Evolutionary conservation across 2,888 invertebrate genomes (phyloP).

Genomic region (Cerceris ruficornis): DNA sequence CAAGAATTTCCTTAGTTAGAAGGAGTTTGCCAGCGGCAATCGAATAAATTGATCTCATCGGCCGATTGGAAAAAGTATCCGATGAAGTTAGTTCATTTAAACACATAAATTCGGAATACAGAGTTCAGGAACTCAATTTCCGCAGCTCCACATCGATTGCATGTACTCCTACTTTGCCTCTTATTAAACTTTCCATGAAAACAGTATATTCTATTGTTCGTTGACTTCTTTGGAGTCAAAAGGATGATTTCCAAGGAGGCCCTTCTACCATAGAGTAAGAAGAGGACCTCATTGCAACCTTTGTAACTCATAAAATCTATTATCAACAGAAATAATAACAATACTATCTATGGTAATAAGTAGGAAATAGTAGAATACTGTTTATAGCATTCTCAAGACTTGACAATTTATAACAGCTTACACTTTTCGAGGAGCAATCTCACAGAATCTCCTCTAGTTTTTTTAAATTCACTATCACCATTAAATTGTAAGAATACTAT

Average conservation of each 20-base stretch:
- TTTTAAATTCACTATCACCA: too few species aligned
- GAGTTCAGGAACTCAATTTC: conserved; percentile 29
- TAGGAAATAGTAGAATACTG: too few species aligned
- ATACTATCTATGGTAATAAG: too few species aligned
- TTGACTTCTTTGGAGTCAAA: neutral
- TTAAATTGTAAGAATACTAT: too few species aligned
- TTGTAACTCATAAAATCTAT: neutral
- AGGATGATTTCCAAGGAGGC: neutral
- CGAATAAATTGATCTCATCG: conserved; percentile 23
- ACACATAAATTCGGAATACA: conserved; percentile 19
- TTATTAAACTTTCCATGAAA: neutral
- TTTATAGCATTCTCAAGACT: too few species aligned
- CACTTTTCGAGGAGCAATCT: too few species aligned
- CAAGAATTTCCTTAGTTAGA: conserved; percentile 6
- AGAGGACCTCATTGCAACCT: neutral
- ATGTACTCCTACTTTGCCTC: conserved; percentile 4
- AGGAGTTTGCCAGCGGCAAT: conserved; percentile 6
- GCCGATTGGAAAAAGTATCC: conserved; percentile 24
- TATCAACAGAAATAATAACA: too few species aligned
- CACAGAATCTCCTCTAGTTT: too few species aligned
- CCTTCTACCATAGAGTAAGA: neutral
- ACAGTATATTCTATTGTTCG: neutral
- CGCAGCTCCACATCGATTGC: conserved; percentile 30
- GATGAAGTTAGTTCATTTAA: conserved; percentile 22
- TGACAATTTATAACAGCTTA: too few species aligned